These are phyloP conservation scores for Odontamblyopus rebecca DNA, from an alignment of 2,797 vertebrate genomes.

Conservation along the genomic window DNA sequence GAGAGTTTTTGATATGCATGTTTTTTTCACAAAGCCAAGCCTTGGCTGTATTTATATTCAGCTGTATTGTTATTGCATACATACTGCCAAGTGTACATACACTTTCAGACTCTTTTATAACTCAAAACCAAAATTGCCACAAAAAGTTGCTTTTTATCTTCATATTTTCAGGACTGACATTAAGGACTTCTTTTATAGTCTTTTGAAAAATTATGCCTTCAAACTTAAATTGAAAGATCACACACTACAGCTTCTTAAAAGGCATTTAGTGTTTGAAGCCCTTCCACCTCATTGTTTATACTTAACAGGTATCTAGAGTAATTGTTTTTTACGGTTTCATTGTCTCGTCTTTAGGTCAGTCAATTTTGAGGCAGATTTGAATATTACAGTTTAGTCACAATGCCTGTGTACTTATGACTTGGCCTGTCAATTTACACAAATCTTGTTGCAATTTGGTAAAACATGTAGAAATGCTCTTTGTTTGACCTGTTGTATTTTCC, in stretches of 20 bases:
- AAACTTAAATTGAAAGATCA: conserved; percentile 41
- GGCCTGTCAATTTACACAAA: conserved; percentile 33
- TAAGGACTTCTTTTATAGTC: conserved; percentile 30
- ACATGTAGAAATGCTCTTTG: conserved; percentile 43
- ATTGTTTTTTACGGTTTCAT: conserved; percentile 43
- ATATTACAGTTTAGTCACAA: conserved; percentile 25
- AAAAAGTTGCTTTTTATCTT: conserved; percentile 28
- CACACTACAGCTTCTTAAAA: conserved; percentile 40
- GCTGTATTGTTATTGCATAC: conserved; percentile 65
- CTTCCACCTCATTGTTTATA: conserved; percentile 28
- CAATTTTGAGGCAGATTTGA: conserved; percentile 23
- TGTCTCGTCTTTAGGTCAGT: conserved; percentile 3
- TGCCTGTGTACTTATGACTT: conserved; percentile 35
- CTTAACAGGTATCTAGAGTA: conserved; percentile 15
- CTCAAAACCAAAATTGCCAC: conserved; percentile 56
- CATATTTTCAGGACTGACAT: conserved; percentile 25
- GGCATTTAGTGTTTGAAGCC: conserved; percentile 27
- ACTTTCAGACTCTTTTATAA: conserved; percentile 53
- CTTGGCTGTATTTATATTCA: conserved; percentile 72
- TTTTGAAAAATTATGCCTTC: conserved; percentile 67
- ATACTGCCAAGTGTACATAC: conserved; percentile 74
- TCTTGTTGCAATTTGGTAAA: conserved; percentile 33
- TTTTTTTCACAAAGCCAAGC: conserved; percentile 63
- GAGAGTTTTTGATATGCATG: conserved; percentile 73
- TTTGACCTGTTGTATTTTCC: conserved; percentile 46